Percentiles rank a stretch among this genome's conserved stretches.
These are phyloP conservation scores for Pseudocheirus occidentalis DNA, from an alignment of 2,797 vertebrate genomes.

Conservation along the genomic window DNA sequence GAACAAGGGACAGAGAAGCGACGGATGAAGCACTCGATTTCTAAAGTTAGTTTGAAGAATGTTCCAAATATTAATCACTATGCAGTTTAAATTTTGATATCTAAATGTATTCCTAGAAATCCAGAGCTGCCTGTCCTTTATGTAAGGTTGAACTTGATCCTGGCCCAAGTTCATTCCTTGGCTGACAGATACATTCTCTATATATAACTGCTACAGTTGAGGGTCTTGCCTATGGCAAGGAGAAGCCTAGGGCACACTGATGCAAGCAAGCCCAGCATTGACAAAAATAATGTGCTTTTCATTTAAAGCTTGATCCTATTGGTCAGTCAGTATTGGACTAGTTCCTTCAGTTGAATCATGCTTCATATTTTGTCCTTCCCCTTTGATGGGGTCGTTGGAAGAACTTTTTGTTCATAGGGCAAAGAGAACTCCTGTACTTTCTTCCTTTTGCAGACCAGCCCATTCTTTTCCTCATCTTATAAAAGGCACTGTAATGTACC, in stretches of 20 bases:
- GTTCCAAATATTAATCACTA: neutral
- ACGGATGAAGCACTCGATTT: neutral
- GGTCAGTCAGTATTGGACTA: constrained; percentile 14
- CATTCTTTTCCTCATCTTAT: constrained; percentile 29
- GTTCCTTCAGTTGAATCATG: constrained; percentile 19
- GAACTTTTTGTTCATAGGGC: neutral
- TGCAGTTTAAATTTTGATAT: constrained; percentile 41
- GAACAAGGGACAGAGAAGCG: neutral
- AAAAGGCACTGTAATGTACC: constrained; percentile 35
- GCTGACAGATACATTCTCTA: neutral
- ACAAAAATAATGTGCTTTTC: neutral
- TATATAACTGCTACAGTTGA: neutral
- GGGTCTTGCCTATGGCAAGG: neutral
- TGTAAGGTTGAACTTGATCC: constrained; percentile 32
- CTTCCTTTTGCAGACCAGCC: neutral
- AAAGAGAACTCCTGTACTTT: neutral
- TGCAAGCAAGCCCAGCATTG: neutral
- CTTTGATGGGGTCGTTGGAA: constrained; percentile 24
- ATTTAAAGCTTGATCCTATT: neutral
- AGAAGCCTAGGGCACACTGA: neutral
- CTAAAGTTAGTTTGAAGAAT: neutral
- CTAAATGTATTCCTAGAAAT: constrained; percentile 17
- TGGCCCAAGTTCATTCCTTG: constrained; percentile 38
- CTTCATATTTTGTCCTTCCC: constrained; percentile 20
- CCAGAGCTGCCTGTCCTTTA: constrained; percentile 33